Percentiles rank a stretch among this genome's conserved stretches.
Conservation (phyloP, 1,140 invertebrate genomes). For the Drosophila prosaltans region DNA sequence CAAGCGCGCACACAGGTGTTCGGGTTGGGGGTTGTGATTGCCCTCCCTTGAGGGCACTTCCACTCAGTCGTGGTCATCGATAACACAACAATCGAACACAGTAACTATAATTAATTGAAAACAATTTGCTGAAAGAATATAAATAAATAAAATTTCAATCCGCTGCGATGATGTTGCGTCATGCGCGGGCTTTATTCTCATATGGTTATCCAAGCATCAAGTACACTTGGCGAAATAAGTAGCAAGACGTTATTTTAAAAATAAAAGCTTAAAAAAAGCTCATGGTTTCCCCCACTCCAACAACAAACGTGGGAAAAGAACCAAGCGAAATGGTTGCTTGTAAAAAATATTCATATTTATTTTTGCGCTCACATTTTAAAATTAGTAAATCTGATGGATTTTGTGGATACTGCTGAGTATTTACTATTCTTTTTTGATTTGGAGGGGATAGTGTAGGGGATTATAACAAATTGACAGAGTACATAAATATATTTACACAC, state of each 20-base stretch:
- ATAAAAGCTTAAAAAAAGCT: neutral
- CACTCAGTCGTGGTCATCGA: slow-evolving; percentile 3
- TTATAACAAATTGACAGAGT: slow-evolving; percentile 49
- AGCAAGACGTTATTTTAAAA: neutral
- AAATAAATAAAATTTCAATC: slow-evolving; percentile 3
- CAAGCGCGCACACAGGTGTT: slow-evolving; percentile 34
- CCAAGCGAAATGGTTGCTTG: slow-evolving; percentile 37
- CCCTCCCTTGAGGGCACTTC: slow-evolving; percentile 31
- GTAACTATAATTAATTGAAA: slow-evolving; percentile 3
- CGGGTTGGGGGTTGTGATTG: neutral
- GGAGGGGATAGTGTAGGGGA: neutral
- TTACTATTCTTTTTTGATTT: slow-evolving; percentile 48
- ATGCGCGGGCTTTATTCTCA: neutral
- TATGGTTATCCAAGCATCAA: neutral
- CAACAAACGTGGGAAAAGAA: neutral
- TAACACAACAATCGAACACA: slow-evolving; percentile 10
- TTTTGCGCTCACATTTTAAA: slow-evolving; percentile 71
- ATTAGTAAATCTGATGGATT: slow-evolving; percentile 62
- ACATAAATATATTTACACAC: slow-evolving; percentile 71
- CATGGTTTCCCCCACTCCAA: neutral
- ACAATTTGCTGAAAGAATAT: neutral
- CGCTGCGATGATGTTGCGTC: neutral
- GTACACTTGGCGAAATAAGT: neutral
- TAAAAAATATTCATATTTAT: slow-evolving; percentile 77
- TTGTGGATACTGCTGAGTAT: slow-evolving; percentile 37